Conservation (phyloP, 2,888 invertebrate species). For the Andrena chrysosceles region DNA sequence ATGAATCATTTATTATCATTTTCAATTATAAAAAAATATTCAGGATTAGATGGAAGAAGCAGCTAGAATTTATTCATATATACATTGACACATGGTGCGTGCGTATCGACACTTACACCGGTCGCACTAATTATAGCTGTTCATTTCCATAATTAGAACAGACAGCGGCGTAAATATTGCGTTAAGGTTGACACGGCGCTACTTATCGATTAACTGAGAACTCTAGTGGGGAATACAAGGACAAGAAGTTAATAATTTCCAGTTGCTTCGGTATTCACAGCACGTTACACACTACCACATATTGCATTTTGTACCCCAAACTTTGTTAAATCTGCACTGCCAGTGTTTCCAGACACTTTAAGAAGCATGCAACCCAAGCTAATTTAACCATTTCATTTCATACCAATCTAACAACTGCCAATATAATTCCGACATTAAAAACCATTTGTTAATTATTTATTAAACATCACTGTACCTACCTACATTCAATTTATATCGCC, state of each 20-base stretch:
- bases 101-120: constrained; percentile 28
- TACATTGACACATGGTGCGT: constrained; percentile 1
- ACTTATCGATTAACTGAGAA: constrained; percentile 47
- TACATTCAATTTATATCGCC: constrained; percentile 25
- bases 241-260: constrained; percentile 24
- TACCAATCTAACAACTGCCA: background rate
- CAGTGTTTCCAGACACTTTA: background rate
- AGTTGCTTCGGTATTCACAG: background rate
- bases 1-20: background rate
- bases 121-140: constrained; percentile 58
- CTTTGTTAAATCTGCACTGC: background rate
- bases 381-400: background rate
- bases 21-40: background rate
- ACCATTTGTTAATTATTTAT: constrained; percentile 5
- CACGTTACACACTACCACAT: background rate
- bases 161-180: constrained; percentile 60
- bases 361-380: background rate
- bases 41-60: background rate
- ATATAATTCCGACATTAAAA: background rate
- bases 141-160: constrained; percentile 63
- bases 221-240: constrained; percentile 30
- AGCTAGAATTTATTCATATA: background rate
- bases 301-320: background rate
- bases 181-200: constrained; percentile 34
- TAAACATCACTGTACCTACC: background rate